Conservation (phyloP, 2,888 invertebrate genomes). For the Xestia sexstrigata region DNA sequence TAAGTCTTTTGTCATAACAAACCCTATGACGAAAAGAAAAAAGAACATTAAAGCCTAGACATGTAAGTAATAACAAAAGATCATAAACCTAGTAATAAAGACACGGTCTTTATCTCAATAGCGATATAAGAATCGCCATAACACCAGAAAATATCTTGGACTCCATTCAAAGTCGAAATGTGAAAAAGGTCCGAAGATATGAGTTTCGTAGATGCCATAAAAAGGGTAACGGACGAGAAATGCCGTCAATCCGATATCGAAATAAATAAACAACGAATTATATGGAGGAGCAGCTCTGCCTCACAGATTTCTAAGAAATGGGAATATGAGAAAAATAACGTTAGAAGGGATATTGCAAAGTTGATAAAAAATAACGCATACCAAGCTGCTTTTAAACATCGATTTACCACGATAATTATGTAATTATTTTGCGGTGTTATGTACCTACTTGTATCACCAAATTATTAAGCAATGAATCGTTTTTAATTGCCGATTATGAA, state of each 20-base stretch:
- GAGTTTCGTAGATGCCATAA: conserved; percentile 70
- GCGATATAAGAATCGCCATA: conserved; percentile 41
- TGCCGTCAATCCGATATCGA: conserved; percentile 68
- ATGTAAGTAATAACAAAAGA: conserved; percentile 40
- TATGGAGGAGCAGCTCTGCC: conserved; percentile 47
- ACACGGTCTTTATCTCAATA: conserved; percentile 38
- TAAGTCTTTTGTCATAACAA: not conserved
- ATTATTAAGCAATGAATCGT: conserved; percentile 37
- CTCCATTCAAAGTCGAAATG: conserved; percentile 57
- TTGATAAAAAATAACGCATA: conserved; percentile 10
- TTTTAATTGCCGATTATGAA: conserved; percentile 36
- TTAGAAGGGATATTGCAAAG: conserved; percentile 26
- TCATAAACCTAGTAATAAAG: conserved; percentile 47
- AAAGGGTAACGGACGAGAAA: conserved; percentile 68
- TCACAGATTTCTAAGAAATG: conserved; percentile 32
- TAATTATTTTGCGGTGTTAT: conserved; percentile 16
- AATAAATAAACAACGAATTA: conserved; percentile 71
- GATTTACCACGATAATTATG: not conserved
- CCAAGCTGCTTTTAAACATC: not conserved
- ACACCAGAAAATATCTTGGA: conserved; percentile 52
- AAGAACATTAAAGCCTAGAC: conserved; percentile 19
- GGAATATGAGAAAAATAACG: conserved; percentile 16
- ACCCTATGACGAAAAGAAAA: not conserved
- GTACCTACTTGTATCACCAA: not conserved
- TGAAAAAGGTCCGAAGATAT: conserved; percentile 67